Percentiles rank a stretch among this genome's conserved stretches.
phyloP scores from a whole-genome alignment of 2,113 vertebrate genomes.

The Rhodinocichla rosea region DNA sequence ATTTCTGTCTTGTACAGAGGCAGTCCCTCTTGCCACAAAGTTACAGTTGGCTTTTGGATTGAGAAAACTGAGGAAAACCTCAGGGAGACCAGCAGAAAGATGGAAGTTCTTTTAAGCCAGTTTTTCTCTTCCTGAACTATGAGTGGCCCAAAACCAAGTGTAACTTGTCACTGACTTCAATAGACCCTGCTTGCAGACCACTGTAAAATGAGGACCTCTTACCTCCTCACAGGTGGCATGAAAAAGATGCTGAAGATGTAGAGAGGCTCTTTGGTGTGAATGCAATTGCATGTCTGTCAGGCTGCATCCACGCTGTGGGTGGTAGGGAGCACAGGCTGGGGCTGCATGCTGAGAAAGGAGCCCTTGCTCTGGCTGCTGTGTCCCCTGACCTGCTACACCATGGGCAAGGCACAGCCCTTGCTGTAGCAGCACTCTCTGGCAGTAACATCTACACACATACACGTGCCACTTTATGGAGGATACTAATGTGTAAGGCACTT shows the following conservation, averaged over 20 bases:
- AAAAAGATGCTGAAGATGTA: not conserved
- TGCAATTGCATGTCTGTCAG: not conserved
- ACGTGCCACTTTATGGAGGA: not conserved
- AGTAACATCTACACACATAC: not conserved
- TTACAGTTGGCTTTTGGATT: not conserved
- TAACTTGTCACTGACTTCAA: not conserved
- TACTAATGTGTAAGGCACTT: not conserved
- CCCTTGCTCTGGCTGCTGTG: not conserved
- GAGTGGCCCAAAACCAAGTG: not conserved
- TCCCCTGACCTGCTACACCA: not conserved
- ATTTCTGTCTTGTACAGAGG: not conserved
- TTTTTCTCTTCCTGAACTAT: not conserved
- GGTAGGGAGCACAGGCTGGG: not conserved
- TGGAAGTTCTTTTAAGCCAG: not conserved
- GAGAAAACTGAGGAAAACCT: not conserved
- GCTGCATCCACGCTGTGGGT: rapidly evolving
- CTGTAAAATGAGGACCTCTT: not conserved
- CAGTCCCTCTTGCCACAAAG: not conserved
- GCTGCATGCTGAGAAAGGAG: not conserved
- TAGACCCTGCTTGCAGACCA: not conserved
- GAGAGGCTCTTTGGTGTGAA: not conserved
- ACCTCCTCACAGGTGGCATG: not conserved
- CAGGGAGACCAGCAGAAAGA: not conserved
- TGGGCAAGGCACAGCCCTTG: not conserved
- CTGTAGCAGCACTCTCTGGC: not conserved